Evolutionary conservation across 2,797 vertebrate genomes (phyloP).

Genomic region (Neosilurus hyrtlii): DNA sequence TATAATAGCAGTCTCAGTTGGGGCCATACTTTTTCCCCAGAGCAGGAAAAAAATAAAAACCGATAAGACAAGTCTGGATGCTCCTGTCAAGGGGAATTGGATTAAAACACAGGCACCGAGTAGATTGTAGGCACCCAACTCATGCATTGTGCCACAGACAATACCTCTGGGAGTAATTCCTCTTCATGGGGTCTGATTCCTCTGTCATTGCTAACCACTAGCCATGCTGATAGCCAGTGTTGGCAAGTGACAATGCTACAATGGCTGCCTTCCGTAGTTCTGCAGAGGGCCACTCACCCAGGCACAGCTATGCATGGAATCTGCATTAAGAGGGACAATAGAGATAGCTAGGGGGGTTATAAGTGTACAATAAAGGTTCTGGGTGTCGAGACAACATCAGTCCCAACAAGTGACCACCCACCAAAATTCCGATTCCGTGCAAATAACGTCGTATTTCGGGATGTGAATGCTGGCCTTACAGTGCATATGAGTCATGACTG

Average conservation of each 20-base stretch:
- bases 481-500: conserved; percentile 66
- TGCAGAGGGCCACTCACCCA: conserved; percentile 63
- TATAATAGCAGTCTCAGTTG: conserved; percentile 70
- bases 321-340: conserved; percentile 71
- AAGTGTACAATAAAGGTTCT: conserved; percentile 69
- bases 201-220: conserved; percentile 72
- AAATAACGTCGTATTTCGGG: conserved; percentile 56
- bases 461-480: conserved; percentile 55
- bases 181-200: conserved; percentile 79
- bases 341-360: conserved; percentile 68
- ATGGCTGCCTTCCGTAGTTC: conserved; percentile 69
- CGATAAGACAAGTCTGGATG: conserved; percentile 71
- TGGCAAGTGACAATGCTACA: conserved; percentile 76
- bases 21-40: conserved; percentile 69
- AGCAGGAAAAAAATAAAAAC: conserved; percentile 54
- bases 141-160: conserved; percentile 69
- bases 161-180: conserved; percentile 76
- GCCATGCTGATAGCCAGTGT: conserved; percentile 73
- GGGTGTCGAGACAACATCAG: conserved; percentile 68
- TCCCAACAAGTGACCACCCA: conserved; percentile 75
- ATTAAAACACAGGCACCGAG: conserved; percentile 66
- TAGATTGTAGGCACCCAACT: conserved; percentile 75
- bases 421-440: conserved; percentile 55
- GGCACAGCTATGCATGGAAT: conserved; percentile 77
- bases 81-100: conserved; percentile 74